Evolutionary conservation across 2,797 vertebrate species (phyloP).

Genomic region (Pangasius djambal): DNA sequence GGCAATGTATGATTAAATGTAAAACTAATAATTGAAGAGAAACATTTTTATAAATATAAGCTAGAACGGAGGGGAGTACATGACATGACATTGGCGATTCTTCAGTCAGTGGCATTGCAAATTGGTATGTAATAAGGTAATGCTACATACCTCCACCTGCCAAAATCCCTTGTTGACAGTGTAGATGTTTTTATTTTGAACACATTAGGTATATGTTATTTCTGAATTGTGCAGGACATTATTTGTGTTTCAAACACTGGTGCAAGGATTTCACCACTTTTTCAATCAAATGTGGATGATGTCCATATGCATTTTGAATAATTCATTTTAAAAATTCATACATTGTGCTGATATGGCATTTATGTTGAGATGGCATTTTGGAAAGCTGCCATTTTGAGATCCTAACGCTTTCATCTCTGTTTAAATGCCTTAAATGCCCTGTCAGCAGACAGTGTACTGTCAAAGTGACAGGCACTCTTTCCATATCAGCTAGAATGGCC

Average conservation of each 20-base stretch:
- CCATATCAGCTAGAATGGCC: slow-evolving; percentile 9
- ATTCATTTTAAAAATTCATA: slow-evolving; percentile 25
- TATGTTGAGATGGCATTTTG: background rate
- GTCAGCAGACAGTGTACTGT: slow-evolving; percentile 14
- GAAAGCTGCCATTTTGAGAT: slow-evolving; percentile 24
- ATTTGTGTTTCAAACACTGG: background rate
- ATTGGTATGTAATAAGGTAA: background rate
- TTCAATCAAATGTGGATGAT: slow-evolving; percentile 2
- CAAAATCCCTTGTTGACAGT: background rate
- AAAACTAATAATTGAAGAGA: slow-evolving; percentile 23
- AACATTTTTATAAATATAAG: background rate
- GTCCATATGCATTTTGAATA: background rate
- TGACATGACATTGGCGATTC: background rate
- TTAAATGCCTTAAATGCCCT: slow-evolving; percentile 20
- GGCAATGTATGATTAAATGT: slow-evolving; percentile 20
- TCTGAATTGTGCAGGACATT: background rate
- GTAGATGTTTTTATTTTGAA: background rate
- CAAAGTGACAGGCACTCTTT: slow-evolving; percentile 18
- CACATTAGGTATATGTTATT: background rate
- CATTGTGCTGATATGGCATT: slow-evolving; percentile 17
- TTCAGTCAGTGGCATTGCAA: background rate
- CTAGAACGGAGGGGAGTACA: background rate
- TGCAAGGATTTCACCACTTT: background rate
- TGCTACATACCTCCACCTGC: background rate
- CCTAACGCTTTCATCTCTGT: slow-evolving; percentile 26